Evolutionary conservation across 2,888 invertebrate genomes (phyloP).

Genomic region (Orthosia cruda): DNA sequence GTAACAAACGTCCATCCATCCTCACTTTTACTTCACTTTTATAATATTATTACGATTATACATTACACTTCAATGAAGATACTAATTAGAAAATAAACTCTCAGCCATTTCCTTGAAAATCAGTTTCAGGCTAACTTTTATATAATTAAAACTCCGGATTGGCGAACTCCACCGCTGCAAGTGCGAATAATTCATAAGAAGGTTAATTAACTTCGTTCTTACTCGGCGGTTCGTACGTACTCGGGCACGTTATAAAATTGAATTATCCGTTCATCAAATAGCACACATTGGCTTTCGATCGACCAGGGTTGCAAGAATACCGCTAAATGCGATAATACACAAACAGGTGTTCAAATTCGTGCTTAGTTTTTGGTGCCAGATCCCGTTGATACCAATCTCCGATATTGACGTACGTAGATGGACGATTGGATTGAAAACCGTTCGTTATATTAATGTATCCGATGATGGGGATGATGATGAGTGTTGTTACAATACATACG

Average conservation of each 20-base stretch:
- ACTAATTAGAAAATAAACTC: neutral
- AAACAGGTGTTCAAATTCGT: conserved; percentile 9
- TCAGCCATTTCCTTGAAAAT: conserved; percentile 73
- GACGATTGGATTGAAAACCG: conserved; percentile 1
- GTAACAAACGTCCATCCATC: too few species aligned
- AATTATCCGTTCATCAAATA: conserved; percentile 76
- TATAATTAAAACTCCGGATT: conserved; percentile 82
- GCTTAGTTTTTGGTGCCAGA: neutral
- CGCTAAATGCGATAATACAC: too few species aligned
- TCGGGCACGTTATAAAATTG: conserved; percentile 74
- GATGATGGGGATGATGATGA: neutral
- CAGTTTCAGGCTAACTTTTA: conserved; percentile 77
- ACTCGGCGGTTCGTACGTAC: conserved; percentile 66
- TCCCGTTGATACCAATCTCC: neutral
- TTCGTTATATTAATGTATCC: conserved; percentile 21
- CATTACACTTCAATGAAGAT: too few species aligned
- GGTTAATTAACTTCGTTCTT: conserved; percentile 83
- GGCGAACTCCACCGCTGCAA: conserved; percentile 77
- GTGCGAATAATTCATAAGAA: conserved; percentile 83
- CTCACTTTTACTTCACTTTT: too few species aligned
- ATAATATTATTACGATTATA: neutral
- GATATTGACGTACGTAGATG: neutral
- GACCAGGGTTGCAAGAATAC: conserved; percentile 16
- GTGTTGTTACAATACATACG: neutral
- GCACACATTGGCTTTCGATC: conserved; percentile 44